phyloP scores from a whole-genome alignment of 2,113 vertebrate genomes.

The Psilopsiagon aurifrons region DNA sequence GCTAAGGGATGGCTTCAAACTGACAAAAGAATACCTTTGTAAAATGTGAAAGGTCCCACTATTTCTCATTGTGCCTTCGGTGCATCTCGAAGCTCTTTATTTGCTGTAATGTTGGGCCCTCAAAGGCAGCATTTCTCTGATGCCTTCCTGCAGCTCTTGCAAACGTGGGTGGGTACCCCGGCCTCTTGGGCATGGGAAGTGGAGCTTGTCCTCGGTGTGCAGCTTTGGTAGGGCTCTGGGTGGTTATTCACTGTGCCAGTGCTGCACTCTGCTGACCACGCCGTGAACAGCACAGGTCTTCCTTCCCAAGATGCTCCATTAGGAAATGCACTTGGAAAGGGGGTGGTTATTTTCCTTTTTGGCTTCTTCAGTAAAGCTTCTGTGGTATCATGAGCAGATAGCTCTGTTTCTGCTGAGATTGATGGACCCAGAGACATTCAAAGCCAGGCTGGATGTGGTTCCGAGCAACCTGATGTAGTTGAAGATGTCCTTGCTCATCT shows the following conservation, averaged over 20 bases:
- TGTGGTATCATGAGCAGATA: neutral
- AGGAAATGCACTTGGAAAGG: neutral
- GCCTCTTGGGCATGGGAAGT: accelerated
- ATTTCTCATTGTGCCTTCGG: neutral
- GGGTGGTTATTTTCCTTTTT: neutral
- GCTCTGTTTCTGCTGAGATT: neutral
- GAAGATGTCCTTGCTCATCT: neutral
- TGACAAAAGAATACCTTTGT: neutral
- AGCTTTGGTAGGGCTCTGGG: accelerated
- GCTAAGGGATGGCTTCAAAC: neutral
- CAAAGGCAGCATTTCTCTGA: no score
- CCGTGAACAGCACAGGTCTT: neutral
- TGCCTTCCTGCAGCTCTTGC: neutral
- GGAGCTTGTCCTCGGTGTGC: neutral
- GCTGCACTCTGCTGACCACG: constrained; percentile 57
- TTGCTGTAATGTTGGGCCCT: neutral
- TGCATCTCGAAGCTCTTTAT: neutral
- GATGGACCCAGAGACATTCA: neutral
- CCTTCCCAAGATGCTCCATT: accelerated
- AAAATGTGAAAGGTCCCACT: neutral
- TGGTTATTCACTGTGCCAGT: neutral
- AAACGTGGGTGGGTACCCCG: accelerated
- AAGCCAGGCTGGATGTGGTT: no score
- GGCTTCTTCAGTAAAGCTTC: neutral
- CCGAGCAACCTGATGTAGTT: neutral